Base-by-base conservation (phyloP, 2,888 invertebrate species). In the Hydraecia micacea region DNA sequence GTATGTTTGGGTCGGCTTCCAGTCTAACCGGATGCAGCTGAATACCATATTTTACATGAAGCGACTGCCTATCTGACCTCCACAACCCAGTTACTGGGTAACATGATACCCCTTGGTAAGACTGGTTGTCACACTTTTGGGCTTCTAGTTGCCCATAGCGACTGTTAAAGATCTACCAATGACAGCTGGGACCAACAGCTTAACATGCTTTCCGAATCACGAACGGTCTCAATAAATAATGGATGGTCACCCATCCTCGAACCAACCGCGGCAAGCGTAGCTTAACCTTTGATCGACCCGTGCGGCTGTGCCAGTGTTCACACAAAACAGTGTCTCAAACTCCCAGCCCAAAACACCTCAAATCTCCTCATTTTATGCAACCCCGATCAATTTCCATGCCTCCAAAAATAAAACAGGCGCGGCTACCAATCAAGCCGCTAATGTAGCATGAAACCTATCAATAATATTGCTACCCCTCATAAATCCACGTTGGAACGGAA, bases 401-500 rank as follows among this genome's bases (percentile, higher is more conserved):
- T 74, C 81, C 67, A 86, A 88, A 89, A 89, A 88, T 87, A 88
- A 85, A 89, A 88, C 76, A 76, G 68, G 81, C 81, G 74, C 79
- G 49, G 83, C 88, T 86, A 91, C 92, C 91, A 92, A 92, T 93
- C 93, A 90, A 89, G 89, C 81, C 82, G 91, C 93, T 94, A 95
- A 95, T 95, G 93, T 94, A 91, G 91, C 92, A 93, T 92, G 91
- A 91, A 92, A 91, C 92, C 92, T 93, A 93, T 93, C 93, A 93
- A 93, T 93, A 93, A 92, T 91, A 91, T 80, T 36, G 86, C 83
- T 88, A 86, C 91, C 93, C 92, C 90, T 92, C 92, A 93, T 93
- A 93, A 92, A 93, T 93, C 90, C 89, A 91, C 91, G 91, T 91
- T 90, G 89, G 90, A 90, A 85, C 90, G 90, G 90, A 91, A 91